phyloP scores from a whole-genome alignment of 2,113 vertebrate genomes.

The Pomatorhinus ruficollis region DNA sequence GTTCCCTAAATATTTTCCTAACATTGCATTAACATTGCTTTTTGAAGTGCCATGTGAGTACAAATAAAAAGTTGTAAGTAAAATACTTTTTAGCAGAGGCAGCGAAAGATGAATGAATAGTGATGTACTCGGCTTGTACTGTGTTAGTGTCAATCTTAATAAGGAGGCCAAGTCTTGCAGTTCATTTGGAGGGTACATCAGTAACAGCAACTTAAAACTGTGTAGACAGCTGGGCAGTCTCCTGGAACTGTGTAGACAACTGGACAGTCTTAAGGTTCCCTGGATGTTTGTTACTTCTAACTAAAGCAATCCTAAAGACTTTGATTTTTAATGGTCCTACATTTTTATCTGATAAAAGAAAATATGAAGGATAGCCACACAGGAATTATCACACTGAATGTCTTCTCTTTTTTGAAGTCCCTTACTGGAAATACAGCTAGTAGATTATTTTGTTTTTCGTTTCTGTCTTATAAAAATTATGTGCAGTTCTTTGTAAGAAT shows the following conservation, averaged over 20 bases:
- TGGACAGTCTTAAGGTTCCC: not conserved
- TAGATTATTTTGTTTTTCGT: not conserved
- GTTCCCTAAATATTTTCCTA: not conserved
- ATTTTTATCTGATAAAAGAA: not conserved
- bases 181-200: not conserved
- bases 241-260: not conserved
- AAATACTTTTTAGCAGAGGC: not conserved
- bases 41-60: not conserved
- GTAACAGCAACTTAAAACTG: not conserved
- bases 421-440: slow-evolving; percentile 18
- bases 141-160: not conserved
- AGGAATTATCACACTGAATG: not conserved
- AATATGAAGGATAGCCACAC: not conserved
- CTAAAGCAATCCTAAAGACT: not conserved
- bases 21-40: not conserved
- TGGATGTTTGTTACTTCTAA: not conserved
- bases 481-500: not conserved
- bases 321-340: not conserved
- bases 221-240: not conserved
- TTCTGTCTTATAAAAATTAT: not conserved
- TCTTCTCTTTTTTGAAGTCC: slow-evolving; percentile 26
- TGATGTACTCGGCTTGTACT: not conserved
- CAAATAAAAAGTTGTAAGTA: not conserved
- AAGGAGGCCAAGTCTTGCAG: not conserved
- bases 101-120: not conserved